Conservation (phyloP, 2,888 invertebrate genomes). For the Andrena chrysosceles region DNA sequence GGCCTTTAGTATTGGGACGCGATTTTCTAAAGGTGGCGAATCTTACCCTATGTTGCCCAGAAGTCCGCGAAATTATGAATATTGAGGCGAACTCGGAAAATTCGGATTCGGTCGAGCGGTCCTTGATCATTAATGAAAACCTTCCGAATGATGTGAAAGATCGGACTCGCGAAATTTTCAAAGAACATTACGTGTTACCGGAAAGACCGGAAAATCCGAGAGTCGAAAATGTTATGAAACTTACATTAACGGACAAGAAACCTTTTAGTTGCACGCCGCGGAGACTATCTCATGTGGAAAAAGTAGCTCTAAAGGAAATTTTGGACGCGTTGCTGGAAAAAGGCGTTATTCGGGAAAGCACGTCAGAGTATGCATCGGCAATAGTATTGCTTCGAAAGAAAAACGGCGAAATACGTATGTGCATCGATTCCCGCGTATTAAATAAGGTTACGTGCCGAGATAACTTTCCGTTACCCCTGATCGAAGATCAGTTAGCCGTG, state of each 20-base stretch:
- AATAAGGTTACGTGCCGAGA: neutral
- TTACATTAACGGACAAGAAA: neutral
- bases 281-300: neutral
- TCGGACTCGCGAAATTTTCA: neutral
- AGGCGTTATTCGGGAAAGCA: neutral
- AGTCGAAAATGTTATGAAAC: neutral
- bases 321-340: neutral
- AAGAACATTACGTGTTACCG: neutral
- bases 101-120: neutral
- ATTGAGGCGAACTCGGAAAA: neutral
- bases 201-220: neutral
- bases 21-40: neutral
- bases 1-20: neutral
- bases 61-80: neutral
- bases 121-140: neutral
- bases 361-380: neutral
- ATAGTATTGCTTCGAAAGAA: neutral
- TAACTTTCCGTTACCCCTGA: neutral
- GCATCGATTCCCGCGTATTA: neutral
- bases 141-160: neutral
- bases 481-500: conserved; percentile 3
- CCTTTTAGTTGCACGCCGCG: conserved; percentile 2
- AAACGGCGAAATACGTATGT: neutral
- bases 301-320: conserved; percentile 9
- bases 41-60: no score